Conservation (phyloP, 2,888 invertebrate genomes). For the Himalopsyche japonica region DNA sequence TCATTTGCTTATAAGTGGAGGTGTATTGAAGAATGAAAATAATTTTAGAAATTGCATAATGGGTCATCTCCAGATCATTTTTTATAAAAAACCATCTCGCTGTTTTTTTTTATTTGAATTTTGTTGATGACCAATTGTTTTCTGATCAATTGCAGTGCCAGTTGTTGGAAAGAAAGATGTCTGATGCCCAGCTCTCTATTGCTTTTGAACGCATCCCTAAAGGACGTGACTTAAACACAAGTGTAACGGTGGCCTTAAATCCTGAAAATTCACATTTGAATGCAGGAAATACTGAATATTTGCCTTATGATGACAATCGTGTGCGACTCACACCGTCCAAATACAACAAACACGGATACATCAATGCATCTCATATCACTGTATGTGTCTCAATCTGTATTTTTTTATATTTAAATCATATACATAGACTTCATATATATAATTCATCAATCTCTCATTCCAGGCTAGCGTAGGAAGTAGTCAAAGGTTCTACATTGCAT, state of each 20-base stretch:
- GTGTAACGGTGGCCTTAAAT: slow-evolving; percentile 72
- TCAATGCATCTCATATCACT: slow-evolving; percentile 90
- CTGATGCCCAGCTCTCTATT: slow-evolving; percentile 74
- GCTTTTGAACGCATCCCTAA: slow-evolving; percentile 86
- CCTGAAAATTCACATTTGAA: slow-evolving; percentile 68
- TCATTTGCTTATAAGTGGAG: too few species aligned
- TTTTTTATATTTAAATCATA: neutral
- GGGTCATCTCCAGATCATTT: too few species aligned
- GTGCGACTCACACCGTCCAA: slow-evolving; percentile 80
- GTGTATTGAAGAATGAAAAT: too few species aligned
- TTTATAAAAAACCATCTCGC: too few species aligned
- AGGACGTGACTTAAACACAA: slow-evolving; percentile 70
- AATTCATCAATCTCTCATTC: slow-evolving; percentile 22
- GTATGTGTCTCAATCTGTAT: slow-evolving; percentile 54
- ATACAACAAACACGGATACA: slow-evolving; percentile 84
- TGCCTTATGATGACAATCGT: slow-evolving; percentile 90
- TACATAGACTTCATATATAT: neutral
- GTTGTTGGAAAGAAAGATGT: slow-evolving; percentile 68
- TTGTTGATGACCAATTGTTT: neutral
- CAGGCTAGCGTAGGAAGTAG: slow-evolving; percentile 82
- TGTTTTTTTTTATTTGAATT: too few species aligned
- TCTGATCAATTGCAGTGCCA: slow-evolving; percentile 58
- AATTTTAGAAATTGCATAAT: too few species aligned
- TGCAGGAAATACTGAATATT: slow-evolving; percentile 67
- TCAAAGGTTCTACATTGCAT: slow-evolving; percentile 82